Evolutionary conservation across 2,113 vertebrate species (phyloP).

Genomic region (Notothenia rossii): DNA sequence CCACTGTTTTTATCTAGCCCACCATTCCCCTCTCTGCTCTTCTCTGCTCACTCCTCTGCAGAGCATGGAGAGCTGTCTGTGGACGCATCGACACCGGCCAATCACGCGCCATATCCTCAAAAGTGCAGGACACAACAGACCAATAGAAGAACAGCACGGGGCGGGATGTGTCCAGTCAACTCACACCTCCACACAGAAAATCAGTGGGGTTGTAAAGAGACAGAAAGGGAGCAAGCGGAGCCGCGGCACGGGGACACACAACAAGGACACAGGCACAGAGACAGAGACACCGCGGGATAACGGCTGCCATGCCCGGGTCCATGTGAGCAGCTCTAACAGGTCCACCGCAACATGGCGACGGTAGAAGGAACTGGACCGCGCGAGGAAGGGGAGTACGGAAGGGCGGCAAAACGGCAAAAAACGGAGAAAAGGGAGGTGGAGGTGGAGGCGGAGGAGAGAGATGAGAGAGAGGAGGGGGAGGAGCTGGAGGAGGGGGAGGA

Average conservation of each 20-base stretch:
- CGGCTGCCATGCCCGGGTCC: constrained; percentile 24
- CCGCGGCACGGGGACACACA: background rate
- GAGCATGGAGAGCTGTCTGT: constrained; percentile 31
- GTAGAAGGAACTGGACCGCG: constrained; percentile 39
- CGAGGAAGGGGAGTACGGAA: constrained; percentile 66
- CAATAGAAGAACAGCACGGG: constrained; percentile 45
- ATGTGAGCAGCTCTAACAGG: constrained; percentile 19
- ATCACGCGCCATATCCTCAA: constrained; percentile 26
- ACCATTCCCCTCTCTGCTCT: constrained; percentile 26
- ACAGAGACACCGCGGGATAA: background rate
- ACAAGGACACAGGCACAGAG: background rate
- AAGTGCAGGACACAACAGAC: constrained; percentile 24
- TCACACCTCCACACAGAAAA: constrained; percentile 58
- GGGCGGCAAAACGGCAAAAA: constrained; percentile 67
- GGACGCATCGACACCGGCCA: constrained; percentile 41
- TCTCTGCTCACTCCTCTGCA: constrained; percentile 56
- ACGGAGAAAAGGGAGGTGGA: constrained; percentile 58
- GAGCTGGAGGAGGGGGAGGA: constrained; percentile 74
- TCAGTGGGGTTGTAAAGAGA: constrained; percentile 31
- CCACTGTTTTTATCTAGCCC: background rate
- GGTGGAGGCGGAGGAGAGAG: constrained; percentile 33
- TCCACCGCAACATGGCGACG: constrained; percentile 59
- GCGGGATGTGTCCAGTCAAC: constrained; percentile 39
- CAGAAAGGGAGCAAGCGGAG: background rate
- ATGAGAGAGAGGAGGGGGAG: constrained; percentile 49